Base-by-base conservation (phyloP, 2,888 invertebrate genomes). In the Auanema freiburgensis region DNA sequence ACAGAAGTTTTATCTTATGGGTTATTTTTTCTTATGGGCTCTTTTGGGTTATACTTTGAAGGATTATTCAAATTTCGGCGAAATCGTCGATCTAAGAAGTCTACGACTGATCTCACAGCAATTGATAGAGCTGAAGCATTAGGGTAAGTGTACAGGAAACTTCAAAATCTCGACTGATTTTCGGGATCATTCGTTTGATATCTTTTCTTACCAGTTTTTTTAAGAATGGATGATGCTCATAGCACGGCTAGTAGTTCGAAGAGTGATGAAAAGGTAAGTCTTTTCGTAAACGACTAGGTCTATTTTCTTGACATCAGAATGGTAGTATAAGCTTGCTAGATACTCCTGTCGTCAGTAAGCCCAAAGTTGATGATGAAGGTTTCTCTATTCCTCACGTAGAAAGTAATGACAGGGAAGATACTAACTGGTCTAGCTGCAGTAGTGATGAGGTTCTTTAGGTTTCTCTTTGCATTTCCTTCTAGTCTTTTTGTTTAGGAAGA, bases 201-300 rank as follows among this genome's bases (percentile, higher is more conserved):
- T 33, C 4, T 5, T 33, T 33, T 33, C 33, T 33, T 5, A 33
- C 8, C 3, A 5, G 33, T 33, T 33, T 33, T n/a, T 63, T 75
- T 57, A 65, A 78, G 76, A 23, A 66, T 72, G 65, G 79, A 79
- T 43, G 79, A 80, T 56, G 68, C 73, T 0, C 69, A 72, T 46
- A 74, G 74, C 59, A 78, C 79, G 23, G 74, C 78, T 8, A 77
- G 77, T 64, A 78, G 78, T 58, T 79, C 73, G 10, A 67, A 72
- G 50, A 77, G 77, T 55, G 79, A 79, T 18, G 79, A 77, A 16
- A 76, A 76, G 62, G 57, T 72, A 43, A n/a, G 4, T 52, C 24
- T 52, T 52, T n/a, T 52, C 16, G 8, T 21, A 4, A 11, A 52
- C 8, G 11, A 46, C 21, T 46, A 12, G 43, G 14, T 46, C 46